phyloP scores from a whole-genome alignment of 2,113 vertebrate species.

The Laticauda laticaudata region DNA sequence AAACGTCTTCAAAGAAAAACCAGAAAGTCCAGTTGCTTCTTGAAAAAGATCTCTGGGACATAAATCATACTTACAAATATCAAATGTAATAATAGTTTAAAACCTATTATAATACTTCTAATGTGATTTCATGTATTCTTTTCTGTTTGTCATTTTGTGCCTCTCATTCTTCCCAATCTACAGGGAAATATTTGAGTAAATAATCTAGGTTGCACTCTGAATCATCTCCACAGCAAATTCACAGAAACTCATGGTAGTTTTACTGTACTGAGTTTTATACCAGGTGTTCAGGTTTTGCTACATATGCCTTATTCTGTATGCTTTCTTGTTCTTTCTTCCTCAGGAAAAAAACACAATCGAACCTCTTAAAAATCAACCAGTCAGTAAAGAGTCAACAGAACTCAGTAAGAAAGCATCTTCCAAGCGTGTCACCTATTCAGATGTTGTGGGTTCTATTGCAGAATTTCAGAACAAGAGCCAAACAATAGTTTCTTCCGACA shows the following conservation, averaged over 20 bases:
- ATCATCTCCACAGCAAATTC: not conserved
- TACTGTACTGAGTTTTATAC: not conserved
- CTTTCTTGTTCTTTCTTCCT: not conserved
- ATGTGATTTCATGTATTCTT: not conserved
- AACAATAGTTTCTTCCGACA: not conserved
- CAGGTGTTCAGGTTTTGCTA: not conserved
- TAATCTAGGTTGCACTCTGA: not conserved
- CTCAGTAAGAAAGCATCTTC: constrained; percentile 3
- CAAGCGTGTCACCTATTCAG: constrained; percentile 24
- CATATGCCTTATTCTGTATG: not conserved
- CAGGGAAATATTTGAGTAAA: not conserved
- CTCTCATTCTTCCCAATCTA: not conserved
- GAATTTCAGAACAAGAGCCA: not conserved
- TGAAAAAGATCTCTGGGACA: not conserved
- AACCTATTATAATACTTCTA: not conserved
- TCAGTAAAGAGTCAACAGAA: not conserved
- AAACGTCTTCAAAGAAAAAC: no score
- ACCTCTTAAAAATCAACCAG: not conserved
- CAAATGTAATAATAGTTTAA: not conserved
- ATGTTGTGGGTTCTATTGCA: not conserved
- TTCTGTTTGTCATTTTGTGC: not conserved
- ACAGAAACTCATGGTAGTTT: not conserved
- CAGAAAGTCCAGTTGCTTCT: no score
- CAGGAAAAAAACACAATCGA: not conserved
- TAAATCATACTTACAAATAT: not conserved